Conservation (phyloP, 2,888 invertebrate genomes). For the Tetropium fuscum region DNA sequence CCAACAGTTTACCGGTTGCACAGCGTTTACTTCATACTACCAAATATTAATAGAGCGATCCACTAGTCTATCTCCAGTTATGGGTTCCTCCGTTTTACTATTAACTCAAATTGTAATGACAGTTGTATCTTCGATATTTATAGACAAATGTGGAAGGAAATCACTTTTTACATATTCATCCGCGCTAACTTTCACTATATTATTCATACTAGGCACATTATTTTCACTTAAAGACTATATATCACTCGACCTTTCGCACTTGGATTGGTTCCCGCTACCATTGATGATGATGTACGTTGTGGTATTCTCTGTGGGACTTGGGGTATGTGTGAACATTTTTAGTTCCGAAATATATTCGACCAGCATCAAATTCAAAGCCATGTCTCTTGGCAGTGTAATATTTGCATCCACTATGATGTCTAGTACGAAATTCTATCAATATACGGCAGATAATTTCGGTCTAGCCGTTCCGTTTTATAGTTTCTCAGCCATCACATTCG, state of each 20-base stretch:
- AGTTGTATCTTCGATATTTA: slow-evolving; percentile 51
- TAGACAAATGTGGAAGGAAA: slow-evolving; percentile 55
- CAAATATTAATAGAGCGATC: slow-evolving; percentile 59
- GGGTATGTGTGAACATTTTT: slow-evolving; percentile 49
- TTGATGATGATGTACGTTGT: slow-evolving; percentile 53
- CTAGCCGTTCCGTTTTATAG: slow-evolving; percentile 53
- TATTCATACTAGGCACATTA: slow-evolving; percentile 51
- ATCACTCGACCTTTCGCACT: slow-evolving; percentile 38
- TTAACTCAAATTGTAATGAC: slow-evolving; percentile 61
- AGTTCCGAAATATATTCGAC: slow-evolving; percentile 57
- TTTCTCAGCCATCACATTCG: slow-evolving; percentile 48
- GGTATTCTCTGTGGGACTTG: slow-evolving; percentile 51
- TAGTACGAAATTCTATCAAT: slow-evolving; percentile 54
- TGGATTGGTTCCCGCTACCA: slow-evolving; percentile 52
- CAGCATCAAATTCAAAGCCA: slow-evolving; percentile 54
- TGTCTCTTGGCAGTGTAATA: slow-evolving; percentile 47
- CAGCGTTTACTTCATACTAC: slow-evolving; percentile 53
- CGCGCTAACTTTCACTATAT: slow-evolving; percentile 44
- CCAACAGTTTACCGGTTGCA: slow-evolving; percentile 55
- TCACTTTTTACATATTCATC: slow-evolving; percentile 51
- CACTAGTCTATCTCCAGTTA: slow-evolving; percentile 51
- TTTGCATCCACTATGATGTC: slow-evolving; percentile 47
- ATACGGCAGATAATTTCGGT: slow-evolving; percentile 50
- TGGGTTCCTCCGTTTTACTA: slow-evolving; percentile 64
- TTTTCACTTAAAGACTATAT: slow-evolving; percentile 48